A percentile compares a stretch with the other conserved stretches of the same genome.
These are phyloP conservation scores for Cotesia glomerata DNA, from an alignment of 1,140 invertebrate genomes.

Conservation along the genomic window DNA sequence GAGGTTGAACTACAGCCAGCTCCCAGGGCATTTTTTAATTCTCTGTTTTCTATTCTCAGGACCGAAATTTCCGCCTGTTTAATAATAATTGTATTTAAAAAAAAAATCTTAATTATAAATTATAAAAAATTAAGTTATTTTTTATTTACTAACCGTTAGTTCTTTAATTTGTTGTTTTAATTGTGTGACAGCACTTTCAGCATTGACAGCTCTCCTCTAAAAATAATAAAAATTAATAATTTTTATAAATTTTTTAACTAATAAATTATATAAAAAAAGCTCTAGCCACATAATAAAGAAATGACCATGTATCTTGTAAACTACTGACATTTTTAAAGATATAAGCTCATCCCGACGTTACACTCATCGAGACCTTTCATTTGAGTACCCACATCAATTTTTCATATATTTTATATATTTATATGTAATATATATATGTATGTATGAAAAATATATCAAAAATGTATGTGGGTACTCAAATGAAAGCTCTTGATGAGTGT, in stretches of 20 bases:
- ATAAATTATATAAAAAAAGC: no score
- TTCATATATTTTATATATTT: no score
- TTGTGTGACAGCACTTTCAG: constrained; percentile 64
- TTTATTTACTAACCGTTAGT: constrained; percentile 62
- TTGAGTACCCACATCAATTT: no score
- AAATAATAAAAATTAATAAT: constrained; percentile 41
- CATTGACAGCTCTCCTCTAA: constrained; percentile 64
- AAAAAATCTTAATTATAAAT: constrained; percentile 1
- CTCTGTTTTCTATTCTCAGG: constrained; percentile 58
- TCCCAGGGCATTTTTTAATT: constrained; percentile 49
- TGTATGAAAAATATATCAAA: no score
- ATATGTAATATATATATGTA: no score
- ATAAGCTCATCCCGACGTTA: no score
- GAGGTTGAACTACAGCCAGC: constrained; percentile 45
- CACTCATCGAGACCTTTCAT: no score
- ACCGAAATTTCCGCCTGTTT: constrained; percentile 60
- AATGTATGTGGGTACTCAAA: no score
- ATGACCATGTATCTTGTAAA: no score
- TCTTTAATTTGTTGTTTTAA: constrained; percentile 68
- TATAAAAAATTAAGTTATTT: background rate
- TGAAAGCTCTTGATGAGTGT: no score
- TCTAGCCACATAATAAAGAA: no score
- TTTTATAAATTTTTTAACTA: constrained; percentile 8
- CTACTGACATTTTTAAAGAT: no score
- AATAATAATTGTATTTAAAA: constrained; percentile 23